Percentiles rank a stretch among this genome's conserved stretches.
Evolutionary conservation across 2,888 invertebrate species (phyloP).

Genomic region (Drosophila kanekoi): DNA sequence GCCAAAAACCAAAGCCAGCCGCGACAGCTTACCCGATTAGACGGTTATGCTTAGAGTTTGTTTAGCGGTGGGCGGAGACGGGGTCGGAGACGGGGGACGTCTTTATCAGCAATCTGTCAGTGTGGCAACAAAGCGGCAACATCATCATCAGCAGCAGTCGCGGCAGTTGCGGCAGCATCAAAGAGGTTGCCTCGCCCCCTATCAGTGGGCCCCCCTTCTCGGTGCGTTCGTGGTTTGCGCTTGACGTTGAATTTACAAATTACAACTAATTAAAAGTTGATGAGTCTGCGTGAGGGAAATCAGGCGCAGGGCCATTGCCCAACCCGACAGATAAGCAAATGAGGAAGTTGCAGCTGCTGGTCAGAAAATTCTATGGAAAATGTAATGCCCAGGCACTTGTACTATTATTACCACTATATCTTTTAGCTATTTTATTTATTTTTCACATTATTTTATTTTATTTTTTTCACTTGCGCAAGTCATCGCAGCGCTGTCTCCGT

Average conservation of each 20-base stretch:
- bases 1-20: slow-evolving; percentile 28
- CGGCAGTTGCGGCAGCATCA: slow-evolving; percentile 43
- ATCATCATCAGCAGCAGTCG: slow-evolving; percentile 45
- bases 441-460: slow-evolving; percentile 11
- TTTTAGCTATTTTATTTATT: slow-evolving; percentile 12
- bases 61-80: not conserved
- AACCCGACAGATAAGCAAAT: slow-evolving; percentile 66
- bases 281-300: slow-evolving; percentile 81
- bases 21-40: slow-evolving; percentile 53
- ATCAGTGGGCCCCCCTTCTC: not conserved
- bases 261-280: slow-evolving; percentile 83
- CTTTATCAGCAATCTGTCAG: slow-evolving; percentile 77
- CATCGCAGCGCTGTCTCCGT: slow-evolving; percentile 44
- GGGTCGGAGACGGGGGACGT: not conserved
- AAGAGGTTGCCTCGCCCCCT: slow-evolving; percentile 23
- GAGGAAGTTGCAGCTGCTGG: slow-evolving; percentile 46
- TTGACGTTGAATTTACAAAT: slow-evolving; percentile 82
- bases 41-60: slow-evolving; percentile 17
- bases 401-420: slow-evolving; percentile 35
- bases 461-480: slow-evolving; percentile 55
- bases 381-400: slow-evolving; percentile 36
- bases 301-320: slow-evolving; percentile 55
- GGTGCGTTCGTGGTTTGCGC: slow-evolving; percentile 50
- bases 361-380: slow-evolving; percentile 56
- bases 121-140: slow-evolving; percentile 58